Evolutionary conservation across 2,797 vertebrate species (phyloP), one percentile per base, ranked within the genome.

Genomic region (Dendrocincla fuliginosa): DNA sequence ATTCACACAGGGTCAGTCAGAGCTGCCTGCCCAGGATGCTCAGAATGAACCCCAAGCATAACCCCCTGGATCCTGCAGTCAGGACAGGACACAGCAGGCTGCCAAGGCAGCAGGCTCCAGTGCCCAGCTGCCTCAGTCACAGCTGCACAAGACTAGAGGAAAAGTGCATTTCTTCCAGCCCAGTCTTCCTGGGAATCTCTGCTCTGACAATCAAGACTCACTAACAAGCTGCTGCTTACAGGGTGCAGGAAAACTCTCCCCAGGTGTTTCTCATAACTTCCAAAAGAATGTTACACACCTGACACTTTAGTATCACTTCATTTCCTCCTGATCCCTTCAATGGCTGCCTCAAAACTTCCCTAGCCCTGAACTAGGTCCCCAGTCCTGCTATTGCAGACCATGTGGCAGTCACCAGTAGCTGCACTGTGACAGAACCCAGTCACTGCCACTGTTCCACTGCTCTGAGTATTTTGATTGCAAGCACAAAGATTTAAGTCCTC

Each of bases 31-130:
- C 6, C 27, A 61, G 80, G 84, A 60, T 23, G 27, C 23, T 18
- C 59, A 50, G 35, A 60, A 50, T 28, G 42, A 61, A 28, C 0
- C 0, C 63, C 15, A 33, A 60, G 33, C 33, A 0, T 1, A 61
- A 32, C 20, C 37, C 3, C 39, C 87, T 39, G 44, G 35, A 46
- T 77, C 37, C 76, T n/a, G 53, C 3, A 28, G 53, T 1, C 46
- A 41, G 28, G 73, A 23, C 64, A 74, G 71, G 52, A n/a, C 4
- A 18, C 2, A 16, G 61, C 61, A 44, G 60, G 4, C 56, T 74
- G 52, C 63, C 76, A 61, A 57, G 76, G 67, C 59, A 59, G 55
- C 61, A 71, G 59, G 30, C 44, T 35, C 3, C 37, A 46, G 59
- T 1, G 37, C 56, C 32, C 37, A n/a, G 41, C 28, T 47, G 37